Evolutionary conservation across 2,797 vertebrate genomes (phyloP).

Genomic region (Neomorphus geoffroyi): DNA sequence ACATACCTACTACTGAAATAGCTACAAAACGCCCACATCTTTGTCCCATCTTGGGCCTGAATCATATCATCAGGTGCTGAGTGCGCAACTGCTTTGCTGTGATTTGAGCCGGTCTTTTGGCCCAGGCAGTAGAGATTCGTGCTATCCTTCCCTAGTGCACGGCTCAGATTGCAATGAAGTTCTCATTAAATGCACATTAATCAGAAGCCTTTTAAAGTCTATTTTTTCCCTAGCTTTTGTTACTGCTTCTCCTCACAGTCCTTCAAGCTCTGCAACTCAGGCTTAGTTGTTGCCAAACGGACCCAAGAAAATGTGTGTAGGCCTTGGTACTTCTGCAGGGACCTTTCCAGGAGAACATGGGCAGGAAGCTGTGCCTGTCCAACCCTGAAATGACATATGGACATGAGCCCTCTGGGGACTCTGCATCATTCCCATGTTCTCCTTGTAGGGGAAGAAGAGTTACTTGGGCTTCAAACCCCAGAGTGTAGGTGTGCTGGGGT

Average conservation of each 20-base stretch:
- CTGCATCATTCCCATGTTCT: rapidly evolving
- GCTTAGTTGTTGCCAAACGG: not conserved
- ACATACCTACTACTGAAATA: not conserved
- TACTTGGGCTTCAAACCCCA: not conserved
- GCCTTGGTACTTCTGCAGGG: not conserved
- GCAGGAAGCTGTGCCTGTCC: not conserved
- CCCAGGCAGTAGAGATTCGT: not conserved
- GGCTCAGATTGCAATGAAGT: not conserved
- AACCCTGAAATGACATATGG: not conserved
- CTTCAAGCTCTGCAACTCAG: not conserved
- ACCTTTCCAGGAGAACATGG: not conserved
- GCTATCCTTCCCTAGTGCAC: rapidly evolving
- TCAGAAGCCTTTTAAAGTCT: not conserved
- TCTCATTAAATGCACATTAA: not conserved
- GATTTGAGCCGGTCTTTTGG: not conserved
- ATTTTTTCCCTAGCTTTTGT: not conserved
- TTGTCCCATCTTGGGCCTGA: not conserved
- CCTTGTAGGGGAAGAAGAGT: not conserved
- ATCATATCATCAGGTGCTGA: not conserved
- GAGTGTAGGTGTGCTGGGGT: not conserved
- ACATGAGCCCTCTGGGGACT: not conserved
- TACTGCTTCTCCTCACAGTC: not conserved
- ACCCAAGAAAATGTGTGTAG: not conserved
- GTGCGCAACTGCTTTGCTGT: not conserved
- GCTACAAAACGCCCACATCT: not conserved